Percentiles rank a stretch among this genome's conserved stretches.
Evolutionary conservation across 1,140 invertebrate genomes (phyloP).

Genomic region (Whitmania pigra): DNA sequence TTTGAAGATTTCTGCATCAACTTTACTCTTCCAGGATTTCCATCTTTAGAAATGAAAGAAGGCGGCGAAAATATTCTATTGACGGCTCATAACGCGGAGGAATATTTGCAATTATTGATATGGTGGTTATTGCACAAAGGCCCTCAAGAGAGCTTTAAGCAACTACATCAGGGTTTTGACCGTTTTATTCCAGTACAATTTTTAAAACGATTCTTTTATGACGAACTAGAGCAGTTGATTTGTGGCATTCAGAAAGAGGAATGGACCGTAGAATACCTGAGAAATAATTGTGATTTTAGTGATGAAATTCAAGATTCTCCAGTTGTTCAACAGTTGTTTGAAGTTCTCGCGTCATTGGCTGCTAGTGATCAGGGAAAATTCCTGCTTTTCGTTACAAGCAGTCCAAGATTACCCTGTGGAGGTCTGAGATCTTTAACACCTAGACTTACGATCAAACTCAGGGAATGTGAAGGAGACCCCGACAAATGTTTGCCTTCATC

Average conservation of each 20-base stretch:
- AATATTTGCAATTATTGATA: constrained; percentile 66
- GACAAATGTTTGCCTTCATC: too few species aligned
- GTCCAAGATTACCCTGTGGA: constrained; percentile 88
- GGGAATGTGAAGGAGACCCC: too few species aligned
- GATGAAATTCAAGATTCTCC: constrained; percentile 91
- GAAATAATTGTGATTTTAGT: constrained; percentile 84
- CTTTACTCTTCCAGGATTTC: constrained; percentile 85
- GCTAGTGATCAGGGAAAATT: constrained; percentile 84
- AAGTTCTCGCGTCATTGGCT: constrained; percentile 77
- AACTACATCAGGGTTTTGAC: too few species aligned
- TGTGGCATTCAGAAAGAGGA: constrained; percentile 59
- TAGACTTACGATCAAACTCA: too few species aligned
- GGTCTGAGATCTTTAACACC: constrained; percentile 48
- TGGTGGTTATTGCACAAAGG: background rate
- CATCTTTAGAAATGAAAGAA: constrained; percentile 79
- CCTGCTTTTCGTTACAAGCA: constrained; percentile 94
- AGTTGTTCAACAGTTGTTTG: constrained; percentile 83
- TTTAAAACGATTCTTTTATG: too few species aligned
- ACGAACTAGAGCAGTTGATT: constrained; percentile 75
- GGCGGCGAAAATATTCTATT: constrained; percentile 78
- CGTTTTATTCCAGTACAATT: too few species aligned
- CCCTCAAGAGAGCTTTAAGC: too few species aligned
- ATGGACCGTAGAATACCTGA: constrained; percentile 79
- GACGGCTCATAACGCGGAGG: constrained; percentile 80
- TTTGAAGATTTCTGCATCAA: constrained; percentile 82